These are phyloP conservation scores for Pemphigus obesinymphae DNA, from an alignment of 1,140 invertebrate species.

Conservation along the genomic window DNA sequence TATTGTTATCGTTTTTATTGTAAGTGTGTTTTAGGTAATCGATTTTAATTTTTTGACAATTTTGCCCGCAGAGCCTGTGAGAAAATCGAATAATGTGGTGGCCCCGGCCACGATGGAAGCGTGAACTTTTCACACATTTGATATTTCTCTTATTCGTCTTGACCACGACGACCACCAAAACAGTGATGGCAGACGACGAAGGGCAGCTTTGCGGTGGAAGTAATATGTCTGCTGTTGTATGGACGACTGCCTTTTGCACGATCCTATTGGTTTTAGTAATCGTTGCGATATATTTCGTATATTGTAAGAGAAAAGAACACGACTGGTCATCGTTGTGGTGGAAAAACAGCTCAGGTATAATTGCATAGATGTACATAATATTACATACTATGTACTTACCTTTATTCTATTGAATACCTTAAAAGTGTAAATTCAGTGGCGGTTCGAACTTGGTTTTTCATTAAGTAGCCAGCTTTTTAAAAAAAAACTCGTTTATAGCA, in stretches of 20 bases:
- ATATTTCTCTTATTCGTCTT: neutral
- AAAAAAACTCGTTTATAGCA: too few species aligned
- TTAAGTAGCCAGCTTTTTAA: too few species aligned
- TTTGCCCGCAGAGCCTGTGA: neutral
- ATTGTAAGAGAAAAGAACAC: neutral
- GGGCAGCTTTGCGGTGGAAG: neutral
- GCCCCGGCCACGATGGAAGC: constrained; percentile 17
- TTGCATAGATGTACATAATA: too few species aligned
- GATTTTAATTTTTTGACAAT: neutral
- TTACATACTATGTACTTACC: too few species aligned
- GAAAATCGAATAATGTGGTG: constrained; percentile 8
- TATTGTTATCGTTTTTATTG: neutral
- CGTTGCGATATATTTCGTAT: constrained; percentile 14
- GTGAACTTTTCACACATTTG: neutral
- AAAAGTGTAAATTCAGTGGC: too few species aligned
- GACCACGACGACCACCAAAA: neutral
- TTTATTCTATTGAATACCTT: too few species aligned
- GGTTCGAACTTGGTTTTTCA: too few species aligned
- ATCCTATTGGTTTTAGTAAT: neutral
- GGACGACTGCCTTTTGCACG: neutral
- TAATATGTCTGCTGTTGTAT: neutral
- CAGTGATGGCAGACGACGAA: neutral
- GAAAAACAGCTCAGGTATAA: constrained; percentile 13
- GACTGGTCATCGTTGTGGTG: constrained; percentile 15
- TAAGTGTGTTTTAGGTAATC: too few species aligned